Percentiles rank a stretch among this genome's conserved stretches.
phyloP scores from a whole-genome alignment of 2,888 invertebrate genomes.

The Caenorhabditis zanzibari region DNA sequence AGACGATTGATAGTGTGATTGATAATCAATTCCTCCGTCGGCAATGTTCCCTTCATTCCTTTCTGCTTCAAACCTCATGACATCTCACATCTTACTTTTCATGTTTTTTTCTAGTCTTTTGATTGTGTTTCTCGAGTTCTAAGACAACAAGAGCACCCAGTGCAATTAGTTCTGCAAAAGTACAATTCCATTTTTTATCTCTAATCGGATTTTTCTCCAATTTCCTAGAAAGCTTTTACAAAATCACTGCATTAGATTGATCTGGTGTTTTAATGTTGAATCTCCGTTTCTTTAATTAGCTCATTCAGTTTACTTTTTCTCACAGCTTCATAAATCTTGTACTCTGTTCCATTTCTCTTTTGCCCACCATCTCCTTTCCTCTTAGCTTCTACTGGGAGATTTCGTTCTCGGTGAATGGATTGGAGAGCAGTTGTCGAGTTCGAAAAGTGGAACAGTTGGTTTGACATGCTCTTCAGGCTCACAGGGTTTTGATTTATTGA shows the following conservation, averaged over 20 bases:
- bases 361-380: neutral
- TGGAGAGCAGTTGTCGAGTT: neutral
- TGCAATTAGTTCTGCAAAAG: no score
- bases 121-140: neutral
- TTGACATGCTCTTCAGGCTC: neutral
- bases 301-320: neutral
- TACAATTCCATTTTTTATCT: no score
- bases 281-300: neutral
- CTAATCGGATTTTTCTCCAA: no score
- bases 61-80: neutral
- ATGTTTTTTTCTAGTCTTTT: no score
- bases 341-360: neutral
- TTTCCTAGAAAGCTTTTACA: no score
- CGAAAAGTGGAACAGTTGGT: neutral
- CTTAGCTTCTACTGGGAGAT: neutral
- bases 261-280: no score
- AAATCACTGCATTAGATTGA: neutral
- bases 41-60: neutral
- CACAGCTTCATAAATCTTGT: constrained; percentile 1
- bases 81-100: neutral
- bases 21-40: constrained; percentile 14
- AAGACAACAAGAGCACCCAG: no score
- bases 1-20: constrained; percentile 10
- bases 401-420: neutral
- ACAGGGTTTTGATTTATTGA: constrained; percentile 13